Percentiles rank a stretch among this genome's conserved stretches.
Conservation (phyloP, 2,797 vertebrate species). For the Melanotaenia maccullochi region DNA sequence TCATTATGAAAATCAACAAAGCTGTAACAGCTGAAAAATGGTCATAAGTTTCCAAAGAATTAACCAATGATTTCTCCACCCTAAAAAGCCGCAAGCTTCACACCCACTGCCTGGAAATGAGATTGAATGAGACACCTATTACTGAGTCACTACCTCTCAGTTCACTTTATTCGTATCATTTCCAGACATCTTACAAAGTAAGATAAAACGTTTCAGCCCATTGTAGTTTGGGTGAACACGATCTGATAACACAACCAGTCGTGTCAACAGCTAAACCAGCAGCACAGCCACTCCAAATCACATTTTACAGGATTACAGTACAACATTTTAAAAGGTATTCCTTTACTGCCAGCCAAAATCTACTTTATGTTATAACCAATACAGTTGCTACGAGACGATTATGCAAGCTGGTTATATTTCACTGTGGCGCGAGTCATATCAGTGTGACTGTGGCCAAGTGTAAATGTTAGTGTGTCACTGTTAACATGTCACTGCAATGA, state of each 20-base stretch:
- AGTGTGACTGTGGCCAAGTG: slow-evolving; percentile 65
- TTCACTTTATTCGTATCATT: neutral
- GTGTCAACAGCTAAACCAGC: slow-evolving; percentile 11
- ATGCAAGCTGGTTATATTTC: slow-evolving; percentile 49
- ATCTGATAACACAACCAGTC: slow-evolving; percentile 22
- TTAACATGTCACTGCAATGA: slow-evolving; percentile 65
- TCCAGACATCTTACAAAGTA: neutral
- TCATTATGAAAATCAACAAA: slow-evolving; percentile 8
- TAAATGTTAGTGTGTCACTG: slow-evolving; percentile 60
- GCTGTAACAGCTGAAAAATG: slow-evolving; percentile 11
- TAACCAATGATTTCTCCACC: slow-evolving; percentile 27
- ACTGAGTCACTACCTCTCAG: slow-evolving; percentile 51
- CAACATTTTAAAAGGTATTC: too few species aligned
- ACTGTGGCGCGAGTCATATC: slow-evolving; percentile 52
- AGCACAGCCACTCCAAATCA: slow-evolving; percentile 2
- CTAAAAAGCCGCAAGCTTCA: slow-evolving; percentile 17
- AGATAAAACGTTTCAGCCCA: neutral
- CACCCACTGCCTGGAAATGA: slow-evolving; percentile 61
- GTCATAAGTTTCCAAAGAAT: slow-evolving; percentile 27
- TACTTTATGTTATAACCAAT: slow-evolving; percentile 36
- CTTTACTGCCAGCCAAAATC: neutral
- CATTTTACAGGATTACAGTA: neutral
- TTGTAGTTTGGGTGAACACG: slow-evolving; percentile 16
- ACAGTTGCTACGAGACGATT: slow-evolving; percentile 33
- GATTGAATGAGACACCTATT: slow-evolving; percentile 46